These are phyloP conservation scores for Cavia porcellus DNA, from an alignment of 2,113 vertebrate species.

Conservation along the genomic window DNA sequence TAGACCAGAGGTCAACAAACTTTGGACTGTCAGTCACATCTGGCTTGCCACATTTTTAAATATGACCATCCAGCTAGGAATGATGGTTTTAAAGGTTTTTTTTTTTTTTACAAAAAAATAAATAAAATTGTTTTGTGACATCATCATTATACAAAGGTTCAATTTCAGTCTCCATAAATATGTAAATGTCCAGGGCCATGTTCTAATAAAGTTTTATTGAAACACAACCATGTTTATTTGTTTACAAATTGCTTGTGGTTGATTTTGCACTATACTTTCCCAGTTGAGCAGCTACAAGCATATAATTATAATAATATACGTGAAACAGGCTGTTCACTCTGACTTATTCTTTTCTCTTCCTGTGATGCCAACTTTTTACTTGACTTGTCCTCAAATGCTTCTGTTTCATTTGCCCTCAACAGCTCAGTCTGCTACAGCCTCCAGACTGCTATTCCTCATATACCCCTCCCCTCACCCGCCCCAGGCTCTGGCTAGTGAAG, in stretches of 20 bases:
- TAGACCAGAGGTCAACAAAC: background rate
- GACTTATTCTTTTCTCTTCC: background rate
- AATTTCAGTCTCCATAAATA: background rate
- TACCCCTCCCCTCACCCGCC: background rate
- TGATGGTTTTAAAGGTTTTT: background rate
- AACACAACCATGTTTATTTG: background rate
- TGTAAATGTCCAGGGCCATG: background rate
- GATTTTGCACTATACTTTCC: background rate
- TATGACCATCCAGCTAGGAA: background rate
- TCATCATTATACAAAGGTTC: background rate
- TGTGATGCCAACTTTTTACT: background rate
- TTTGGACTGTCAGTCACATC: background rate
- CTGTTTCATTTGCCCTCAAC: background rate
- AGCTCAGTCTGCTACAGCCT: background rate
- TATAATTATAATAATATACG: too few species aligned
- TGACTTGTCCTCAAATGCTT: background rate
- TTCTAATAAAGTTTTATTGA: background rate
- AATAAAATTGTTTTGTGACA: background rate
- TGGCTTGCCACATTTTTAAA: background rate
- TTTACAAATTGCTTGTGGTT: background rate
- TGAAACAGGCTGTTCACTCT: background rate
- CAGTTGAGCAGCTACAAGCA: background rate
- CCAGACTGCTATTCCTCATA: background rate
- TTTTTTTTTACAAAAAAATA: background rate
- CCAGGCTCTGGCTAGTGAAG: background rate